phyloP scores from a whole-genome alignment of 2,113 vertebrate genomes.

The Erpornis zantholeuca region DNA sequence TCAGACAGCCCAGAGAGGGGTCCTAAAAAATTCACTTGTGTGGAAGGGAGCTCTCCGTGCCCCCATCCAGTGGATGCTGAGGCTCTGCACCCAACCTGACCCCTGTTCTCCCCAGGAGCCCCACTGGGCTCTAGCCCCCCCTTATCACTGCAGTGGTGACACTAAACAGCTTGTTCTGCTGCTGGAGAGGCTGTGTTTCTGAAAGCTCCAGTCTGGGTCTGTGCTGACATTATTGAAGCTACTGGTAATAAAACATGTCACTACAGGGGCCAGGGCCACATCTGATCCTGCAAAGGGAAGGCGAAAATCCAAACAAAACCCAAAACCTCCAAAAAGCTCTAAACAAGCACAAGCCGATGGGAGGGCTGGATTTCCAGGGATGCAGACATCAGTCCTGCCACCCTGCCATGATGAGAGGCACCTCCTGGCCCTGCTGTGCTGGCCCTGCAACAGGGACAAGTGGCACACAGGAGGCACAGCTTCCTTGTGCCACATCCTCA shows the following conservation, averaged over 20 bases:
- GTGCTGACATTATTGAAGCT: slow-evolving; percentile 43
- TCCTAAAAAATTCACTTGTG: background rate
- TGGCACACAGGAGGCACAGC: background rate
- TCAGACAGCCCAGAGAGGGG: background rate
- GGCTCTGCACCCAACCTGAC: background rate
- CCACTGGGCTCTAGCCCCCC: accelerated
- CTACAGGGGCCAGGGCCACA: background rate
- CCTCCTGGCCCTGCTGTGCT: background rate
- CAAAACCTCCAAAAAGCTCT: background rate
- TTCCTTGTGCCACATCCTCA: background rate
- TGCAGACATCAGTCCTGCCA: background rate
- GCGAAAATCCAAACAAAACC: background rate
- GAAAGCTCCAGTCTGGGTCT: background rate
- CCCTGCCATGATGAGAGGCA: background rate
- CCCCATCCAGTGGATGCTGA: accelerated
- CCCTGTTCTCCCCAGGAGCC: background rate
- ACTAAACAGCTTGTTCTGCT: background rate
- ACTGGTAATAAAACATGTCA: slow-evolving; percentile 45
- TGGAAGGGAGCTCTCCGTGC: background rate
- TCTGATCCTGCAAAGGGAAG: background rate
- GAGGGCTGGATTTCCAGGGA: background rate
- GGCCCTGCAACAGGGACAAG: background rate
- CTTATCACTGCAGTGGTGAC: background rate
- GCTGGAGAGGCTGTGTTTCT: background rate
- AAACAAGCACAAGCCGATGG: background rate